Percentiles rank a stretch among this genome's conserved stretches.
Conservation (phyloP, 2,113 vertebrate species). For the Chamaea fasciata region DNA sequence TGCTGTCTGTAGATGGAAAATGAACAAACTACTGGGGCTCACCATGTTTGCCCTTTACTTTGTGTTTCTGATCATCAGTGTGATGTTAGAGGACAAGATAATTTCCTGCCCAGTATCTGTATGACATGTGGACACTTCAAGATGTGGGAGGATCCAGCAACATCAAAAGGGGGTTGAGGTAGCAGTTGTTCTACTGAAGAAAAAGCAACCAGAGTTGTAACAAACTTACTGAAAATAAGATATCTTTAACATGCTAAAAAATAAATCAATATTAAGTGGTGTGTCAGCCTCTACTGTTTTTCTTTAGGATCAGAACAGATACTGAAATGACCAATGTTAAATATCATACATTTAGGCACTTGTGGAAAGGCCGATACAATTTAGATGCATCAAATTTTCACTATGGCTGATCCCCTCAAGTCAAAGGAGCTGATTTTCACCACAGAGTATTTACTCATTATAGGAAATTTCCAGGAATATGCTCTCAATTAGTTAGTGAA, state of each 20-base stretch:
- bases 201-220: not conserved
- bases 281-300: not conserved
- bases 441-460: not conserved
- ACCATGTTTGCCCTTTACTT: slow-evolving; percentile 96
- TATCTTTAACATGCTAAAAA: not conserved
- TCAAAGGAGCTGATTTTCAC: not conserved
- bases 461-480: not conserved
- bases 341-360: not conserved
- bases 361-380: not conserved
- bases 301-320: not conserved
- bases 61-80: slow-evolving; percentile 89
- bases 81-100: slow-evolving; percentile 92
- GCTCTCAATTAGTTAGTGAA: not conserved
- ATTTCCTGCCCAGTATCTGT: slow-evolving; percentile 86
- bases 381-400: not conserved
- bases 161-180: not conserved
- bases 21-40: slow-evolving; percentile 91
- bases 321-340: not conserved
- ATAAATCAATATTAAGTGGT: not conserved
- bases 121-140: slow-evolving; percentile 27
- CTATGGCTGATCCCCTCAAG: not conserved
- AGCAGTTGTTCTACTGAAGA: not conserved
- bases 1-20: slow-evolving; percentile 88
- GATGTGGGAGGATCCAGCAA: not conserved
- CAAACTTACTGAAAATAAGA: not conserved